Percentiles rank a stretch among this genome's conserved stretches.
These are phyloP conservation scores for Helobdella robusta DNA, from an alignment of 2,888 invertebrate genomes.

Conservation along the genomic window DNA sequence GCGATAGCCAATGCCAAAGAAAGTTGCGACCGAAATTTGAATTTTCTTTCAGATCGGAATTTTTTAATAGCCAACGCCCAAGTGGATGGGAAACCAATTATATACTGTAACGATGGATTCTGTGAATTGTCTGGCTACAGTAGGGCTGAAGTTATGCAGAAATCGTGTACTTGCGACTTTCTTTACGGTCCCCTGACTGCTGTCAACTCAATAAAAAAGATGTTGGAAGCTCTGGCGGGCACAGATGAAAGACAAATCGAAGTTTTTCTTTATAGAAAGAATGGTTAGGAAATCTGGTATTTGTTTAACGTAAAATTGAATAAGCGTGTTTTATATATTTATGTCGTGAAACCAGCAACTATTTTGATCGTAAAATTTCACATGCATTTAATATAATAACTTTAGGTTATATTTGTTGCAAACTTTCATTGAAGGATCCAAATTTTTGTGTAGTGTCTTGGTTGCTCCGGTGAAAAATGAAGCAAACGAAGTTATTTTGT, in stretches of 20 bases:
- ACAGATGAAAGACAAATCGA: constrained; percentile 69
- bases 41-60: constrained; percentile 61
- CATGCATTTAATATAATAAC: neutral
- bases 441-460: constrained; percentile 71
- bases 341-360: neutral
- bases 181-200: constrained; percentile 63
- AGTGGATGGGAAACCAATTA: constrained; percentile 62
- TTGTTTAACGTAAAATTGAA: neutral
- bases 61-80: constrained; percentile 73
- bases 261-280: constrained; percentile 69
- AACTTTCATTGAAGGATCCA: too few relatives aligned
- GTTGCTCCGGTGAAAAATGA: constrained; percentile 68
- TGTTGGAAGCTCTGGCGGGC: constrained; percentile 63
- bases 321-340: neutral
- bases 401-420: too few relatives aligned
- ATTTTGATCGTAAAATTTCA: neutral
- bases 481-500: constrained; percentile 68
- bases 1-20: too few relatives aligned
- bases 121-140: constrained; percentile 67
- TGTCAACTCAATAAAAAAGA: constrained; percentile 53
- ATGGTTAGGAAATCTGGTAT: constrained; percentile 57
- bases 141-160: constrained; percentile 71
- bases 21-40: too few relatives aligned
- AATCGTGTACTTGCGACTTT: constrained; percentile 67
- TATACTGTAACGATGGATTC: constrained; percentile 74